These are phyloP conservation scores for Arrhamphus sclerolepis DNA, from an alignment of 2,797 vertebrate species.

Conservation along the genomic window DNA sequence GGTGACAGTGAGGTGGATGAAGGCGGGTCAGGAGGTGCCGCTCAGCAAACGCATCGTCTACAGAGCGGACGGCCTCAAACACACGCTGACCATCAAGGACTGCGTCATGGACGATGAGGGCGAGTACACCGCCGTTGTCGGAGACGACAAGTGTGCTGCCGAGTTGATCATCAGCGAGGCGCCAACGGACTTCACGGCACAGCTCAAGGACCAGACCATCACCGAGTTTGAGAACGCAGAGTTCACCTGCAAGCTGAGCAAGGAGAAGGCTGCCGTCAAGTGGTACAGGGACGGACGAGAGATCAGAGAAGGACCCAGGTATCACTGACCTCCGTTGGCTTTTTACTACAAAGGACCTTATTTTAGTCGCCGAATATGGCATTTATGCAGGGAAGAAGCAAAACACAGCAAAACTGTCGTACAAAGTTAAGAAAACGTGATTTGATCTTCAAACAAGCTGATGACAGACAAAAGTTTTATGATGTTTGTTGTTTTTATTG, in stretches of 20 bases:
- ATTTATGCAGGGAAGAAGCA: background rate
- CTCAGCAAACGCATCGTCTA: conserved; percentile 90
- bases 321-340: background rate
- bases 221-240: conserved; percentile 97
- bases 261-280: conserved; percentile 92
- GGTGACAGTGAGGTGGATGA: conserved; percentile 92
- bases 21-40: conserved; percentile 89
- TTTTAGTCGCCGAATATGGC: too few species aligned
- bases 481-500: too few species aligned
- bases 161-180: conserved; percentile 97
- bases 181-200: conserved; percentile 91
- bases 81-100: conserved; percentile 93
- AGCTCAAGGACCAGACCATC: conserved; percentile 93
- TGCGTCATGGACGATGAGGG: conserved; percentile 94
- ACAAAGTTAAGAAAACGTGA: too few species aligned
- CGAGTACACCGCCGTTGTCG: conserved; percentile 90
- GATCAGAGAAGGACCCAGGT: conserved; percentile 95
- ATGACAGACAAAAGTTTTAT: too few species aligned
- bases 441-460: too few species aligned
- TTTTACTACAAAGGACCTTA: background rate
- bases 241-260: conserved; percentile 93
- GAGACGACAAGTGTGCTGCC: conserved; percentile 90
- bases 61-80: conserved; percentile 91
- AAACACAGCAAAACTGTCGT: too few species aligned
- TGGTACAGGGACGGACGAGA: conserved; percentile 97